Evolutionary conservation across 2,113 vertebrate species (phyloP).

Genomic region (Cyanistes caeruleus): DNA sequence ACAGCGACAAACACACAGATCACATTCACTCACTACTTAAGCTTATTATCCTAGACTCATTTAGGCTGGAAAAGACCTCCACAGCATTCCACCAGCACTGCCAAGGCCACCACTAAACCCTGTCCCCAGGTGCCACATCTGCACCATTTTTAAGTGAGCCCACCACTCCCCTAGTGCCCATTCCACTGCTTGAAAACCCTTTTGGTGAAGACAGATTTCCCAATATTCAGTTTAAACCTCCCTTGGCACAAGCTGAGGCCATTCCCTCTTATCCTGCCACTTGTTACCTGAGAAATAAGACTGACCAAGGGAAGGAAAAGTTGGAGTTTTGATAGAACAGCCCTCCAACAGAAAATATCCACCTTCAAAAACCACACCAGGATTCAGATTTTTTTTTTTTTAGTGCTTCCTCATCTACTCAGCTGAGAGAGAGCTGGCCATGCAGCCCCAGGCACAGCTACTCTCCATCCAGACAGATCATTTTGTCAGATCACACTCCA

Average conservation of each 20-base stretch:
- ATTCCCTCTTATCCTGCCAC: neutral
- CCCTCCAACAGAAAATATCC: neutral
- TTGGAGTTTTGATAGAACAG: neutral
- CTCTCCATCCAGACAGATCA: neutral
- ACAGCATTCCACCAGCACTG: neutral
- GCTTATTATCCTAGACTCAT: neutral
- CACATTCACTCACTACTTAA: neutral
- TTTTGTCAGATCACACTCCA: neutral
- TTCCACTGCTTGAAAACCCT: neutral
- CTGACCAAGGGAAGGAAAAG: neutral
- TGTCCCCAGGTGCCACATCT: neutral
- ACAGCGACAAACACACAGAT: neutral
- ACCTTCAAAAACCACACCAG: neutral
- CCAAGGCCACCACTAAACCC: neutral
- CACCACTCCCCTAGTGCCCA: neutral
- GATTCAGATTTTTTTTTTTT: neutral
- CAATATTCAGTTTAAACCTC: neutral
- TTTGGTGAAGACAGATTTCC: neutral
- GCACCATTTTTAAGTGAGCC: accelerated
- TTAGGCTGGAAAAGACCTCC: neutral
- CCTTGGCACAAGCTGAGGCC: neutral
- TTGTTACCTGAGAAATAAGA: neutral
- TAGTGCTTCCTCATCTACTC: neutral
- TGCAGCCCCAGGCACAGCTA: neutral
- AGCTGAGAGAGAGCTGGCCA: neutral